A percentile compares a stretch with the other conserved stretches of the same genome.
Evolutionary conservation across 2,888 invertebrate species (phyloP).

Genomic region (Epinotia bilunana): DNA sequence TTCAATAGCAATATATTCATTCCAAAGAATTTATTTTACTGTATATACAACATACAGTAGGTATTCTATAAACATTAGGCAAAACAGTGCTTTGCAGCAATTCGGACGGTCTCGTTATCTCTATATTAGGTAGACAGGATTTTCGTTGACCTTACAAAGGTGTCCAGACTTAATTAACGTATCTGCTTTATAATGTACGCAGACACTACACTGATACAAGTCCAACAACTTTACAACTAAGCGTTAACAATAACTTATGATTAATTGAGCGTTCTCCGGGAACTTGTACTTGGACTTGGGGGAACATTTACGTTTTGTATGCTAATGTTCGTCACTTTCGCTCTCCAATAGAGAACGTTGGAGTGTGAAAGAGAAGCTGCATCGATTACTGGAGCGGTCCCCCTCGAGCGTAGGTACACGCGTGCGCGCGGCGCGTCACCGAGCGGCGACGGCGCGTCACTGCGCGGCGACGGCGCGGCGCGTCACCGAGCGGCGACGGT

Average conservation of each 20-base stretch:
- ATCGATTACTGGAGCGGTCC: background rate
- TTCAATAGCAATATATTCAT: background rate
- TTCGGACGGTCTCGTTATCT: background rate
- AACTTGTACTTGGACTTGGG: constrained; percentile 8
- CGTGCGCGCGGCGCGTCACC: background rate
- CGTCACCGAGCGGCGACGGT: too few species aligned
- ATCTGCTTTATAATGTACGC: constrained; percentile 10
- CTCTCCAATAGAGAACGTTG: background rate
- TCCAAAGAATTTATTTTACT: background rate
- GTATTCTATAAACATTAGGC: background rate
- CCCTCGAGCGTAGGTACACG: background rate
- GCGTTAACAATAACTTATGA: constrained; percentile 48
- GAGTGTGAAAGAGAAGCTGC: background rate
- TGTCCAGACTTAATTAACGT: constrained; percentile 17
- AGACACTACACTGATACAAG: constrained; percentile 18
- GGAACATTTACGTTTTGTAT: background rate
- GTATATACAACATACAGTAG: background rate
- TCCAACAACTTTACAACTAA: constrained; percentile 48
- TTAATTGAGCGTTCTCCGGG: constrained; percentile 64
- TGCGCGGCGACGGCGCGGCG: constrained; percentile 79
- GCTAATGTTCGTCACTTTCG: constrained; percentile 16
- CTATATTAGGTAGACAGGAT: constrained; percentile 10
- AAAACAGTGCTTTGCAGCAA: background rate
- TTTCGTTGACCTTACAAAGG: constrained; percentile 29
- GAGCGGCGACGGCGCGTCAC: constrained; percentile 48